These are phyloP conservation scores for Pachyrhynchus sulphureomaculatus DNA, from an alignment of 1,140 invertebrate genomes.

Conservation along the genomic window DNA sequence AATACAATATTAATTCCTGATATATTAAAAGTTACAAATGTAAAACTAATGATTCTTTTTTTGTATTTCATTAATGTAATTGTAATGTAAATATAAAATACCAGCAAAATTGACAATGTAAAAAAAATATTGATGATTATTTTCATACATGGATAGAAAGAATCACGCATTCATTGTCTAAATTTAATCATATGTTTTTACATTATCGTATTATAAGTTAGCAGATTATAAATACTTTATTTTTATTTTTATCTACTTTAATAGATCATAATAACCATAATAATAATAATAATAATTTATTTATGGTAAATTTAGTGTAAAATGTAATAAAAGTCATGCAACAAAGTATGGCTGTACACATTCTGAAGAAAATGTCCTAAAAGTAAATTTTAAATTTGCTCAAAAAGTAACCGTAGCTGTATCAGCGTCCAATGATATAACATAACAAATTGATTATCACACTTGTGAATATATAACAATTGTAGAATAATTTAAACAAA, in stretches of 20 bases:
- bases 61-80: constrained; percentile 27
- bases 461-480: too few relatives aligned
- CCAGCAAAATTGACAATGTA: constrained; percentile 49
- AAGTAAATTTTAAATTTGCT: neutral
- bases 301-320: constrained; percentile 50
- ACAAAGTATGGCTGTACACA: constrained; percentile 46
- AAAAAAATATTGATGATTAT: constrained; percentile 43
- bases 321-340: constrained; percentile 51
- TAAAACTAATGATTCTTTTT: constrained; percentile 38
- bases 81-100: constrained; percentile 40
- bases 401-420: neutral
- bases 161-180: constrained; percentile 47
- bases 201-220: constrained; percentile 49
- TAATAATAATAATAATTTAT: constrained; percentile 43
- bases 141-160: constrained; percentile 44
- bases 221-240: constrained; percentile 48
- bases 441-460: too few relatives aligned
- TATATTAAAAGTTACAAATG: constrained; percentile 40
- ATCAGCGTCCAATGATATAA: neutral
- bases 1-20: constrained; percentile 39
- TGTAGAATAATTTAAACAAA: too few relatives aligned
- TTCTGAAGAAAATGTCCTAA: constrained; percentile 1
- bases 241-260: constrained; percentile 48
- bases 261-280: constrained; percentile 50
- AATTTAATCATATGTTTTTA: constrained; percentile 47